These are phyloP conservation scores for Spermophilus dauricus DNA, from an alignment of 2,113 vertebrate species.

Conservation along the genomic window DNA sequence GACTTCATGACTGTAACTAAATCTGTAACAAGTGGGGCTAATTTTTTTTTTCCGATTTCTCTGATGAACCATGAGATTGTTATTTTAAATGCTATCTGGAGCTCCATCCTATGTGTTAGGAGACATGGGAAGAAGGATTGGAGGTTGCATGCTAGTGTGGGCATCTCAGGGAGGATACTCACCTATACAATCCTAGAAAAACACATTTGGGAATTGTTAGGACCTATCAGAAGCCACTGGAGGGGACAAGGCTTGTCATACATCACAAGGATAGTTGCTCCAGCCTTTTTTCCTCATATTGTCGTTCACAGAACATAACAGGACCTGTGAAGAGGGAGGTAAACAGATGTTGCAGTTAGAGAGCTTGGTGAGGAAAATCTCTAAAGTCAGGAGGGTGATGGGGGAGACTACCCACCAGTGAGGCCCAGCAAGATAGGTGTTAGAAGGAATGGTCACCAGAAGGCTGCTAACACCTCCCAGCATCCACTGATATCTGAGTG, in stretches of 20 bases:
- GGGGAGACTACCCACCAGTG: rapidly evolving
- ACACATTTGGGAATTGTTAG: not conserved
- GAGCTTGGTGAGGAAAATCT: not conserved
- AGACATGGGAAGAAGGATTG: not conserved
- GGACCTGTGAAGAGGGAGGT: not conserved
- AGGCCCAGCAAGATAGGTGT: not conserved
- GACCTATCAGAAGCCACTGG: not conserved
- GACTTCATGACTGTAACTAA: not conserved
- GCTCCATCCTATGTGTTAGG: not conserved
- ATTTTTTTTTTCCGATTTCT: not conserved
- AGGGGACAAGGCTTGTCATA: not conserved
- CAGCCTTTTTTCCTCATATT: not conserved
- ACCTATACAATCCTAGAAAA: not conserved
- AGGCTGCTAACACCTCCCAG: no score
- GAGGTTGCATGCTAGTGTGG: not conserved
- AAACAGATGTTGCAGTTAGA: not conserved
- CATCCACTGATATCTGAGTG: no score
- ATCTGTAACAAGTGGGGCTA: not conserved
- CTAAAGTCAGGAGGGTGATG: not conserved
- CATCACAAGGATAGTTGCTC: not conserved
- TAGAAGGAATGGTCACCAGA: no score
- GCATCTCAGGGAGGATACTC: not conserved
- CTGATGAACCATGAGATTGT: not conserved
- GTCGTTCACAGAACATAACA: not conserved
- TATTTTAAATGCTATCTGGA: not conserved